Evolutionary conservation across 1,140 invertebrate genomes (phyloP), one percentile per base, ranked within the genome.

Genomic region (Oryzaephilus surinamensis): DNA sequence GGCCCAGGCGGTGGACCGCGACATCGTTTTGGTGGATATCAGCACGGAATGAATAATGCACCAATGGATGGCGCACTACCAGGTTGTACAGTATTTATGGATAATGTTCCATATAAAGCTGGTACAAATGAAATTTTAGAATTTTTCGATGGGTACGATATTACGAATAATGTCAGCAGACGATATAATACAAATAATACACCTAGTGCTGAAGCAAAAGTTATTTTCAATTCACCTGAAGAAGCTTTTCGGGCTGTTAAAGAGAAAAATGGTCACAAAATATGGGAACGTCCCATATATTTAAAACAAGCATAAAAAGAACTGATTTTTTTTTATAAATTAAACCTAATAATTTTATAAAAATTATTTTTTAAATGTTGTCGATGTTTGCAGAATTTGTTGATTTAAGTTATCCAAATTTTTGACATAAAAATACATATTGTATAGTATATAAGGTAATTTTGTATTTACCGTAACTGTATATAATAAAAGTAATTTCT

Each of bases 141-240:
- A 1, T 93, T 93, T 56, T 93, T 97, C 51, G 61, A 72, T 0
- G 82, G 79, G 12, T 90, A 79, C 48, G 73, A 81, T 28, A 56
- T 87, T 0, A 73, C 75, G 6, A 69, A 79, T 1, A 79, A 88
- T 47, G 76, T 92, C 2, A 84, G 90, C 38, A 57, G 87, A 17
- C 67, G 86, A 1, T 92, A 82, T 60, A 85, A 89, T 57, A 84
- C 89, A 17, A 76, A 78, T 29, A 83, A 86, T 0, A 77, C 81
- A 60, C 80, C 88, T 0, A 92, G 90, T 1, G 88, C 89, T 0
- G 90, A 96, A 60, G 88, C 88, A 1, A 73, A 88, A 6, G 81
- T 95, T 0, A 77, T 83, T 1, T 91, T 97, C 54, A 66, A 67
- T 0, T 73, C 74, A 1, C 77, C 81, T 0, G 69, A 73, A 11